Evolutionary conservation across 2,888 invertebrate species (phyloP), one percentile per base, ranked within the genome.

Genomic region (Tribolium freemani): DNA sequence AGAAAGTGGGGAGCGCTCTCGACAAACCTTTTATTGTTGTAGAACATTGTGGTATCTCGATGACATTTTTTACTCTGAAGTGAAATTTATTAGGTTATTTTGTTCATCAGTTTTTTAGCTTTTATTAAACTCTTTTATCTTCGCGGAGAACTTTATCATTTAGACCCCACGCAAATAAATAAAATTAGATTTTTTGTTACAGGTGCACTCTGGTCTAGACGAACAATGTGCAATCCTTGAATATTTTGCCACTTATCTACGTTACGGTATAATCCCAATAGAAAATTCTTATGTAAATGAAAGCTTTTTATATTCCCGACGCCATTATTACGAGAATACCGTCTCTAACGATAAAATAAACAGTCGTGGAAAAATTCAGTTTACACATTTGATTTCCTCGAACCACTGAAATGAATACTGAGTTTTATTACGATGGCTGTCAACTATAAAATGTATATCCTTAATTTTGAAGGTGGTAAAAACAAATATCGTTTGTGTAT

Each of bases 1-100:
- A 81, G 82, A 84, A 83, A 82, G 80, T 79, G 82, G 83, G 81
- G 82, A 80, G 75, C 78, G 78, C 67, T 69, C 60, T 69, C 69
- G 73, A 57, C 70, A 72, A 78, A 78, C 79, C 77, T 80, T 80
- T 80, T 80, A 79, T 80, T 79, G 76, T 79, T 73, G 73, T 72
- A 75, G 67, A 63, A 75, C 77, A 77, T 77, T 80, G 75, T 75
- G 77, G 75, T 72, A 64, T 69, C 64, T 66, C 66, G 76, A 74
- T 77, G 75, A 74, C 73, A 76, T 81, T 81, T 82, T 82, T 82
- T 82, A 58, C 69, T 60, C 74, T 71, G 73, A 74, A 73, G 70
- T 69, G 71, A 76, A 78, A 79, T 79, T 79, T 80, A 78, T 77
- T 75, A 67, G 75, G 71, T 71, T 72, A 73, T 75, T 75, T 75